phyloP scores from a whole-genome alignment of 2,797 vertebrate species.

The Sebastes hubbsi region DNA sequence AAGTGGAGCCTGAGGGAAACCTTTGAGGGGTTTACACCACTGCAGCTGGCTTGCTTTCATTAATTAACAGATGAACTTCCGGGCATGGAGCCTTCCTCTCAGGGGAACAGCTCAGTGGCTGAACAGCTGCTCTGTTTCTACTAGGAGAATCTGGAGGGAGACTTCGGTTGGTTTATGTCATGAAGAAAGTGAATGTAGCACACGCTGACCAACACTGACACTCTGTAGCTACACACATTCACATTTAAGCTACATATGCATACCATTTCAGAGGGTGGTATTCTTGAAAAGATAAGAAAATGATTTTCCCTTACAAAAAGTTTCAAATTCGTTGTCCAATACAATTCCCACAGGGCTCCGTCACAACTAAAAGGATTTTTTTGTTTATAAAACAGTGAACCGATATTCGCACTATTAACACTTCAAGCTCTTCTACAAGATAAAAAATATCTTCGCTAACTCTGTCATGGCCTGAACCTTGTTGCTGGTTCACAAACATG shows the following conservation, averaged over 20 bases:
- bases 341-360: background rate
- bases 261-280: background rate
- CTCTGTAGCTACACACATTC: background rate
- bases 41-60: constrained; percentile 44
- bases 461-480: background rate
- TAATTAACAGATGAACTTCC: constrained; percentile 44
- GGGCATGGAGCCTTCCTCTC: background rate
- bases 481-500: background rate
- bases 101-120: background rate
- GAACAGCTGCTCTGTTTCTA: constrained; percentile 49
- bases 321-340: background rate
- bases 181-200: background rate
- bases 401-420: background rate
- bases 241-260: background rate
- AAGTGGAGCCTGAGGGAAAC: constrained; percentile 11
- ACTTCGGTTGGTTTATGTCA: background rate
- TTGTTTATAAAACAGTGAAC: background rate
- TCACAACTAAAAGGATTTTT: background rate
- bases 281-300: background rate
- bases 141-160: background rate
- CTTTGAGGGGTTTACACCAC: constrained; percentile 9
- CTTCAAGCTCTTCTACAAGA: background rate
- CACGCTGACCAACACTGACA: background rate
- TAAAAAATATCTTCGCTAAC: background rate
- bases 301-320: background rate